phyloP scores from a whole-genome alignment of 1,140 invertebrate species.

The Helicoverpa zea region DNA sequence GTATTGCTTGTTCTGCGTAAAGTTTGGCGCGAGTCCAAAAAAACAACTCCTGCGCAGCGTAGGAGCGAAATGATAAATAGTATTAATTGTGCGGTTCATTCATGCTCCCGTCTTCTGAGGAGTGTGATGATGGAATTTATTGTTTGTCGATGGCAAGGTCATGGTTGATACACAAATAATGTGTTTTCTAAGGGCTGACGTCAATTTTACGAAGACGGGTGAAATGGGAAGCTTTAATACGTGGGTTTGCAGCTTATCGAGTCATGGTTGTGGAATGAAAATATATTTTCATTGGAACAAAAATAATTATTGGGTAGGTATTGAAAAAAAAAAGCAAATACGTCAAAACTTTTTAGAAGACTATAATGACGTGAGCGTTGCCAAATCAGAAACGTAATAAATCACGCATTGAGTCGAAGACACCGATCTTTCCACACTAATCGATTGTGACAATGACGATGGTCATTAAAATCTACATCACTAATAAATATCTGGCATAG shows the following conservation, averaged over 20 bases:
- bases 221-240: too few species aligned
- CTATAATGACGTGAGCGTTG: too few species aligned
- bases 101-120: conserved; percentile 14
- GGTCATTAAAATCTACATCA: neutral
- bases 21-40: conserved; percentile 11
- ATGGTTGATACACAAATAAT: neutral
- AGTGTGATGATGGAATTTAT: conserved; percentile 18
- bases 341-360: too few species aligned
- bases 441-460: neutral
- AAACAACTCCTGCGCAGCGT: conserved; percentile 11
- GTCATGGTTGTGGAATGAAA: too few species aligned
- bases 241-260: too few species aligned
- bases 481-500: neutral
- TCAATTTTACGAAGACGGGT: neutral
- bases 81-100: conserved; percentile 28
- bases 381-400: neutral
- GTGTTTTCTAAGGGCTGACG: neutral
- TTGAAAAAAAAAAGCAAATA: too few species aligned
- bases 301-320: too few species aligned
- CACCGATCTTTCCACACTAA: neutral
- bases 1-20: neutral
- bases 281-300: too few species aligned
- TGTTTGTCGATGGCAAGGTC: conserved; percentile 22
- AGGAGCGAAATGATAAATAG: conserved; percentile 29
- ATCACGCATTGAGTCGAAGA: neutral